Evolutionary conservation across 2,113 vertebrate genomes (phyloP), one percentile per base, ranked within the genome.

Genomic region (Thryonomys swinderianus): DNA sequence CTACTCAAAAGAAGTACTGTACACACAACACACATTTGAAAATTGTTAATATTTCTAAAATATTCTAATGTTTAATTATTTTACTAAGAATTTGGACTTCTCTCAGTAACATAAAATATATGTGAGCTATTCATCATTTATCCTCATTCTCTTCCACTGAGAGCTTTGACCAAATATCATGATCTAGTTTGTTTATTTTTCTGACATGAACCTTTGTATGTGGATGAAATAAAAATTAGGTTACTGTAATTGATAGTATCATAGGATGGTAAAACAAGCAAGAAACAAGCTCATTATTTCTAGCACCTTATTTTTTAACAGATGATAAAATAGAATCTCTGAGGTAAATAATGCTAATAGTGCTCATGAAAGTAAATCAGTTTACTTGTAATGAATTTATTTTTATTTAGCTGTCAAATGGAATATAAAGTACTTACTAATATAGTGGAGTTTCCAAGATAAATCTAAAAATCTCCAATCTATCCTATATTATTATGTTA

Each of bases 281-380:
- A 93, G 53, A 67, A 81, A 67, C 11, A 42, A 92, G 55, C 30
- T 90, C 37, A 83, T 91, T 92, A 84, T 17, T 51, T 42, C 37
- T 94, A 93, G 45, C 34, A 82, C 11, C 7, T 76, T 23, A 93
- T 84, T 92, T 34, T 84, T 92, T 61, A 89, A 83, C 16, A 90
- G 51, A 88, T 87, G 80, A 95, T 45, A 93, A 96, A 87, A 95
- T 93, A 53, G 13, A n/a, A 51, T 69, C 18, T 93, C 76, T 87
- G 5, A 57, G 83, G 93, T 81, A 55, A 84, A 84, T 87, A 94
- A 90, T 81, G 21, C 20, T 82, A 76, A 67, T 12, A 76, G 30
- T 92, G 30, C 30, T 93, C 90, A 53, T 59, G 37, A 86, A 42
- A 95, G 16, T 67, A 87, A 92, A 89, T 53, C 42, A 23, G 37